Evolutionary conservation across 2,888 invertebrate species (phyloP), one percentile per base, ranked within the genome.

Genomic region (Flabesymbios commensalis): DNA sequence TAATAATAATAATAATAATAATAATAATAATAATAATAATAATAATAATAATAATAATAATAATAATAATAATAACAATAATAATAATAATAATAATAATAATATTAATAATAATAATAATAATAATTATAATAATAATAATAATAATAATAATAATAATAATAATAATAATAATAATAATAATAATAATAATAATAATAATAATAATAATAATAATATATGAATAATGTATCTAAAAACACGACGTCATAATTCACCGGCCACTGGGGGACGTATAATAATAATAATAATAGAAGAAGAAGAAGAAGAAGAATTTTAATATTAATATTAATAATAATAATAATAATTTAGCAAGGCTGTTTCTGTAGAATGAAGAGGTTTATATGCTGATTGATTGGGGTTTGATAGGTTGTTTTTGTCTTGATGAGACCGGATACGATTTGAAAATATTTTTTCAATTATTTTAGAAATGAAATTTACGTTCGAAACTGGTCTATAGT

Each of bases 121-220:
- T n/a, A n/a, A 43, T n/a, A n/a, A 43, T 43, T 7, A 43, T n/a
- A n/a, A 43, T 43, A n/a, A 10, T n/a, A 43, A 10, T 10, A 43
- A 10, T 43, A 43, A 43, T 43, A 43, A 43, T 43, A n/a, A 10
- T 43, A 43, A 10, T 4, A 43, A 43, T 43, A 43, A 43, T 10
- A 43, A 43, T 19, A 43, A 43, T n/a, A 43, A 43, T 5, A 4
- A 43, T 10, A 43, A 10, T 43, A n/a, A 43, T n/a, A 43, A 43
- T 43, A 43, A 43, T 43, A 19, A 19, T n/a, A 5, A 10, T 43
- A 43, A 43, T 10, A 43, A 43, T n/a, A 43, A 43, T 10, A 43
- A 43, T 43, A 43, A 43, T 7, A 43, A 10, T 43, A 43, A 43
- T 43, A 24, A 43, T 24, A 43, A 43, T 43, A 43, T 39, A 39